These are phyloP conservation scores for Arnoldichthys spilopterus DNA, from an alignment of 2,797 vertebrate genomes.

Conservation along the genomic window DNA sequence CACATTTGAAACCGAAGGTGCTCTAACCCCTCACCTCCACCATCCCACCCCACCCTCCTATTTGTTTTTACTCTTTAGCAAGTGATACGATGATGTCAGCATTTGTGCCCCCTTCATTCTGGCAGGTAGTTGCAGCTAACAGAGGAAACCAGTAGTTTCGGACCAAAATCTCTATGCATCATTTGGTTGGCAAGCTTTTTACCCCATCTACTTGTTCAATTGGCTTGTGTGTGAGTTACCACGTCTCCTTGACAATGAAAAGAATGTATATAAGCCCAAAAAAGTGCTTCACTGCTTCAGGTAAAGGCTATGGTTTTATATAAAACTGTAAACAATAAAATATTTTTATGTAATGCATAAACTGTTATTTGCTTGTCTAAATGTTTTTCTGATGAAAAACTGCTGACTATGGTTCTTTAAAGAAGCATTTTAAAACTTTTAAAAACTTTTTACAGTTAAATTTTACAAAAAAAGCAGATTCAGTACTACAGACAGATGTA, in stretches of 20 bases:
- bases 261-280: too few relatives aligned
- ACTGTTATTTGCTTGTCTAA: too few relatives aligned
- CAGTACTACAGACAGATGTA: not conserved
- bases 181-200: not conserved
- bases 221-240: not conserved
- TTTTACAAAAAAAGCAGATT: not conserved
- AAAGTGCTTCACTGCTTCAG: too few relatives aligned
- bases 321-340: too few relatives aligned
- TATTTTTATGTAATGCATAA: too few relatives aligned
- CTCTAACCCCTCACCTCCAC: constrained; percentile 63
- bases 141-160: not conserved
- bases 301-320: too few relatives aligned
- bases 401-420: too few relatives aligned
- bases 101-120: constrained; percentile 26
- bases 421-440: too few relatives aligned
- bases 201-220: not conserved
- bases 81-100: constrained; percentile 56
- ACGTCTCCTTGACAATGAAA: not conserved
- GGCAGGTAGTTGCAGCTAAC: constrained; percentile 44
- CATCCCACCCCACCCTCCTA: constrained; percentile 62
- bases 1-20: constrained; percentile 74
- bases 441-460: too few relatives aligned
- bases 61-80: constrained; percentile 57
- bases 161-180: not conserved
- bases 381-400: too few relatives aligned